Evolutionary conservation across 2,113 vertebrate genomes (phyloP).

Genomic region (Limnothrissa miodon): DNA sequence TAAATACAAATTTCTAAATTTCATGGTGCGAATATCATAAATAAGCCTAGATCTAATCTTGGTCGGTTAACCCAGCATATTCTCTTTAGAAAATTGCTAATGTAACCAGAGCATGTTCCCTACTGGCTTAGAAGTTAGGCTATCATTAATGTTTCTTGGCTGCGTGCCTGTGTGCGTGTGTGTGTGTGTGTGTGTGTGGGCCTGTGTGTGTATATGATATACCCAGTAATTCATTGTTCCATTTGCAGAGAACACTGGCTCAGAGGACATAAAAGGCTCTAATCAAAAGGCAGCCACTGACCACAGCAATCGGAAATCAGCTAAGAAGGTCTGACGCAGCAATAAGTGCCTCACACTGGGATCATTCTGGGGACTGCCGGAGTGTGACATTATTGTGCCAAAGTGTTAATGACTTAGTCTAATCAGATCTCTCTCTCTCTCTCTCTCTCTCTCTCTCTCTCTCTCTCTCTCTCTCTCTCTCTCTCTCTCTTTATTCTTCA

Average conservation of each 20-base stretch:
- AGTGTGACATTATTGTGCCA: not conserved
- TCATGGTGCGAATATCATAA: not conserved
- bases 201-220: not conserved
- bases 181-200: constrained; percentile 17
- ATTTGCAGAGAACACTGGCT: not conserved
- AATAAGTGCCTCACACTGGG: not conserved
- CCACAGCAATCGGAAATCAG: constrained; percentile 14
- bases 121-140: not conserved
- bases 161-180: constrained; percentile 14
- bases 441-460: not conserved
- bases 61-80: not conserved
- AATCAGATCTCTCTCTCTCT: not conserved
- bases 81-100: not conserved
- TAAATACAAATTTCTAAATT: not conserved
- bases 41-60: not conserved
- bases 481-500: not conserved
- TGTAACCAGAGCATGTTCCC: not conserved
- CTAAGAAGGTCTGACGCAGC: constrained; percentile 27
- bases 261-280: constrained; percentile 19
- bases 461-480: not conserved
- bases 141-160: not conserved
- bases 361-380: not conserved
- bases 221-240: not conserved
- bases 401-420: not conserved
- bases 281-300: constrained; percentile 26